Conservation (phyloP, 1,140 invertebrate species). For the Matsumurasca onukii region DNA sequence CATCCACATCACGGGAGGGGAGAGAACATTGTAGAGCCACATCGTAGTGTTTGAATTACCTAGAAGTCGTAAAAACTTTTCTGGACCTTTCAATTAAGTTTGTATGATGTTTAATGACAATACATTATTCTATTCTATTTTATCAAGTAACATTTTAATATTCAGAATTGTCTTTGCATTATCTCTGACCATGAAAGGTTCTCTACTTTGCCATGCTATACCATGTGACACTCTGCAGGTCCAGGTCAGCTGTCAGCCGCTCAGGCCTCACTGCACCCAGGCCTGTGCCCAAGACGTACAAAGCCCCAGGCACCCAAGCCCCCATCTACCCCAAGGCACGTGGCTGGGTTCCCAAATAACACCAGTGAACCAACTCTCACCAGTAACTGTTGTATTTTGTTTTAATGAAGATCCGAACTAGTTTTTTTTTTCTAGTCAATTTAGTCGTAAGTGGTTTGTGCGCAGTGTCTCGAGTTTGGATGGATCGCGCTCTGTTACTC, state of each 20-base stretch:
- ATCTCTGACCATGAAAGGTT: background rate
- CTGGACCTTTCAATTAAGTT: background rate
- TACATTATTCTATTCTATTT: background rate
- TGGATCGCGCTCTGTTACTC: background rate
- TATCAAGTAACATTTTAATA: background rate
- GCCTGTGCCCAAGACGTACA: background rate
- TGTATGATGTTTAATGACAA: background rate
- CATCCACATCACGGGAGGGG: too few species aligned
- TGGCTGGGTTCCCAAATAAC: conserved; percentile 58
- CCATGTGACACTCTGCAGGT: background rate
- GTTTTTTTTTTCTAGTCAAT: conserved; percentile 20
- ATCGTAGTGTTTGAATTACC: background rate
- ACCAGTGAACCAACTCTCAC: background rate
- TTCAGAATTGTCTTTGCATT: background rate
- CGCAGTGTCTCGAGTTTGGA: background rate
- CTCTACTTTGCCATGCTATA: background rate
- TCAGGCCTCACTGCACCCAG: background rate
- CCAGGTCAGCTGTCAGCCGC: background rate
- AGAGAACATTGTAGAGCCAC: too few species aligned
- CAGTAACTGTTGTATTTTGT: conserved; percentile 1
- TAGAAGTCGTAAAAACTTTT: background rate
- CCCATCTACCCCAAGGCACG: conserved; percentile 55
- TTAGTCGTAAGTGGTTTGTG: background rate
- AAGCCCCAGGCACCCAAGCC: background rate
- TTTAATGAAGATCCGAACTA: too few species aligned